Conservation (phyloP, 2,797 vertebrate genomes). For the Ambastaia sidthimunki region DNA sequence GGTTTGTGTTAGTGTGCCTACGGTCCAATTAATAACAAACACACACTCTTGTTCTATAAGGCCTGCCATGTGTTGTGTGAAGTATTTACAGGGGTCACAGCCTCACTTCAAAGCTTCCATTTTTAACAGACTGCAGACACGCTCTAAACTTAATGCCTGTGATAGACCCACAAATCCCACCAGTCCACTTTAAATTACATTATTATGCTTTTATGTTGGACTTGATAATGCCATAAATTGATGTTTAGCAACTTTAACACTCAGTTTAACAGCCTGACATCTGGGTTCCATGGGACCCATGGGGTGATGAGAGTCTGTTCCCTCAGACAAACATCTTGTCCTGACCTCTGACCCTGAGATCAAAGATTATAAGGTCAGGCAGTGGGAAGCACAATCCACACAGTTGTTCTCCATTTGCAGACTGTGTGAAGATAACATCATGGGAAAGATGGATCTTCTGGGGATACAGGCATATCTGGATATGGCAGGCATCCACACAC, state of each 20-base stretch:
- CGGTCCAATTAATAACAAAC: slow-evolving; percentile 8
- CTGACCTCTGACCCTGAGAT: slow-evolving; percentile 43
- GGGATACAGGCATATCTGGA: neutral
- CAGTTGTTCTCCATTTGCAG: slow-evolving; percentile 42
- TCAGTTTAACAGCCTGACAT: slow-evolving; percentile 8
- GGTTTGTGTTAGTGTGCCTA: slow-evolving; percentile 11
- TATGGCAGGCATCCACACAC: slow-evolving; percentile 6
- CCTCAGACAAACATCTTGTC: neutral
- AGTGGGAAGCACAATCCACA: slow-evolving; percentile 25
- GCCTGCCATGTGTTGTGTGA: slow-evolving; percentile 40
- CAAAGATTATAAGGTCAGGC: slow-evolving; percentile 41
- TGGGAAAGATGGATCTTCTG: slow-evolving; percentile 30
- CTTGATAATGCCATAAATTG: slow-evolving; percentile 2
- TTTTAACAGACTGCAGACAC: slow-evolving; percentile 35
- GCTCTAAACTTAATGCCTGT: slow-evolving; percentile 20
- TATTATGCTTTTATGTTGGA: slow-evolving; percentile 3
- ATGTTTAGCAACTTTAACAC: neutral
- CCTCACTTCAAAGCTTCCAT: slow-evolving; percentile 50
- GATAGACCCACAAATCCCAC: neutral
- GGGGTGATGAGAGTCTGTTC: slow-evolving; percentile 3
- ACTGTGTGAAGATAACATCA: slow-evolving; percentile 30
- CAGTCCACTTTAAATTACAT: slow-evolving; percentile 3
- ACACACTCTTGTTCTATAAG: slow-evolving; percentile 6
- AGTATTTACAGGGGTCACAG: slow-evolving; percentile 48
- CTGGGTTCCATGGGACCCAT: neutral